Base-by-base conservation (phyloP, 2,797 vertebrate genomes). In the Xenentodon cancila region DNA sequence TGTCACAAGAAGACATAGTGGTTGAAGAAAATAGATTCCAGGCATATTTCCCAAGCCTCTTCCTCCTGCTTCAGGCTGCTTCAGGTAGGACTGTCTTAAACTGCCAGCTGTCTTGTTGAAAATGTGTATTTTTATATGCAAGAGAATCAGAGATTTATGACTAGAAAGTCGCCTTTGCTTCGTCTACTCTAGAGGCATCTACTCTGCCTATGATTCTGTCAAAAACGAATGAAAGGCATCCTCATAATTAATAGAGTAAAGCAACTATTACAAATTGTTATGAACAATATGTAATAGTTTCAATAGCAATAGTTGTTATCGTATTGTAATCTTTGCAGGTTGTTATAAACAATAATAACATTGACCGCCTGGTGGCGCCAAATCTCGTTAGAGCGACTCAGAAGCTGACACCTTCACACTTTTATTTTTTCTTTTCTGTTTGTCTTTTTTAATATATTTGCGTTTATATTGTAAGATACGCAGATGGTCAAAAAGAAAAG, bases 1-100 rank as follows among this genome's bases (percentile, higher is more conserved):
- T 62, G 45, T 48, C 45, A 66, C n/a, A 12, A 22, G 6, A 40
- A 30, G 11, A 50, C 30, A 37, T 51, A 18, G 13, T 22, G 22
- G 20, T 40, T 49, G 49, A 20, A 57, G 59, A 49, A 67, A 58
- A 62, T n/a, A 71, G 77, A 88, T 88, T 90, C 84, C 87, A 73
- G 61, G 62, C 69, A 88, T 87, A 55, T 81, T 83, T 88, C 34
- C 58, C 53, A 71, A 59, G 21, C 45, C 52, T 27, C 43, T 58
- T 52, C 34, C 59, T 73, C 52, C 45, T 45, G 55, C 58, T 78
- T 32, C 59, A 76, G 51, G 63, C 45, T 45, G 55, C 57, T 78
- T 32, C 59, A 76, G 51, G 61, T 54, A 44, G 50, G 4, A 12
- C 3, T 58, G 47, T 64, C 44, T 67, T 49, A 32, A 59, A 59